Conservation (phyloP, 2,797 vertebrate species). For the Rhabdomys pumilio region DNA sequence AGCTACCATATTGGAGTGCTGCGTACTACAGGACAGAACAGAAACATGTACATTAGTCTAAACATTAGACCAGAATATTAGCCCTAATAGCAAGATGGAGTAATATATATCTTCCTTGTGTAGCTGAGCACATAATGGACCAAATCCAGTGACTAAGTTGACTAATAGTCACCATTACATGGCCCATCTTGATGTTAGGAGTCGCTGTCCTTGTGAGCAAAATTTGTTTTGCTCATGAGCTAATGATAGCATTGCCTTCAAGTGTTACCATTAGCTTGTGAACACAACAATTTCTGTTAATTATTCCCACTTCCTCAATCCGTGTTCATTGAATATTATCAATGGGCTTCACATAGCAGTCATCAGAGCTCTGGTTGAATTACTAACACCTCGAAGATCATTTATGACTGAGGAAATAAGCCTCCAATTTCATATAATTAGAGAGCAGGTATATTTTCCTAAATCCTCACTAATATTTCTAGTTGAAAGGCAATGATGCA, state of each 20-base stretch:
- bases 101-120: conserved; percentile 55
- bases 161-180: conserved; percentile 29
- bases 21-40: background rate
- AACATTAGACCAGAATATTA: conserved; percentile 24
- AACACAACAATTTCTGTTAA: conserved; percentile 74
- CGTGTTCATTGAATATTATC: conserved; percentile 45
- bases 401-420: conserved; percentile 77
- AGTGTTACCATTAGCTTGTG: conserved; percentile 66
- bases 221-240: conserved; percentile 18
- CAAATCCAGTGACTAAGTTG: conserved; percentile 4
- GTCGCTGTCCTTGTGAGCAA: background rate
- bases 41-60: background rate
- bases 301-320: conserved; percentile 53
- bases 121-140: conserved; percentile 61
- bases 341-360: conserved; percentile 52
- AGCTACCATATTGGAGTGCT: background rate
- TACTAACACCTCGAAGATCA: conserved; percentile 76
- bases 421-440: conserved; percentile 83
- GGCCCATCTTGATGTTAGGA: conserved; percentile 34
- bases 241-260: conserved; percentile 38
- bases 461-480: conserved; percentile 80
- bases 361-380: conserved; percentile 75
- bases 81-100: conserved; percentile 17
- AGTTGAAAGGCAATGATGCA: conserved; percentile 72
- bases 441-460: conserved; percentile 70